A percentile compares a stretch with the other conserved stretches of the same genome.
phyloP scores from a whole-genome alignment of 2,113 vertebrate species.

The Deroptyus accipitrinus region DNA sequence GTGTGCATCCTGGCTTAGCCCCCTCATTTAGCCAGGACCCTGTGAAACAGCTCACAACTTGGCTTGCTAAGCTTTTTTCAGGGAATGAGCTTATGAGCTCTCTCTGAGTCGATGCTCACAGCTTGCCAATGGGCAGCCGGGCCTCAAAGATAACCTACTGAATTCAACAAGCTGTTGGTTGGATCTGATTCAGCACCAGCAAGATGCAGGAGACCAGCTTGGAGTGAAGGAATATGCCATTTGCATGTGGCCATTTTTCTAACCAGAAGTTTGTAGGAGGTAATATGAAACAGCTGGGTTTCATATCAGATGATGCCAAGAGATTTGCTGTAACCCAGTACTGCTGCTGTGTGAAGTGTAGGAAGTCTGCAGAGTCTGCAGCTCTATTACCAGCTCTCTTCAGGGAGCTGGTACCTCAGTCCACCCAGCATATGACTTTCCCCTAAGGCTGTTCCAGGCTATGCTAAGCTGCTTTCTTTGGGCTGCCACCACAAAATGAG shows the following conservation, averaged over 20 bases:
- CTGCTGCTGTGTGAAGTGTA: neutral
- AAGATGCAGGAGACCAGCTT: neutral
- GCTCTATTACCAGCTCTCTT: neutral
- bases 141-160: neutral
- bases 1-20: neutral
- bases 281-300: neutral
- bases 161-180: slow-evolving; percentile 26
- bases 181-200: slow-evolving; percentile 16
- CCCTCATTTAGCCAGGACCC: neutral
- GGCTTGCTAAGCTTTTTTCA: neutral
- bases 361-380: neutral
- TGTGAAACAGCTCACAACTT: neutral
- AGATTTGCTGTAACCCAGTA: neutral
- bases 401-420: neutral
- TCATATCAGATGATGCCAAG: neutral
- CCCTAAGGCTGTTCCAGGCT: neutral
- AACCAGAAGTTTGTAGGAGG: neutral
- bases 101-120: neutral
- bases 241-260: neutral
- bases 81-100: neutral
- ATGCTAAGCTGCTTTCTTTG: neutral
- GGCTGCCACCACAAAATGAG: neutral
- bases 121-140: neutral
- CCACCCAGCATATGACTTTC: neutral
- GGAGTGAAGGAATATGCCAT: neutral